Evolutionary conservation across 2,113 vertebrate species (phyloP), one percentile per base, ranked within the genome.

Genomic region (Haplochromis vanheusdeni): DNA sequence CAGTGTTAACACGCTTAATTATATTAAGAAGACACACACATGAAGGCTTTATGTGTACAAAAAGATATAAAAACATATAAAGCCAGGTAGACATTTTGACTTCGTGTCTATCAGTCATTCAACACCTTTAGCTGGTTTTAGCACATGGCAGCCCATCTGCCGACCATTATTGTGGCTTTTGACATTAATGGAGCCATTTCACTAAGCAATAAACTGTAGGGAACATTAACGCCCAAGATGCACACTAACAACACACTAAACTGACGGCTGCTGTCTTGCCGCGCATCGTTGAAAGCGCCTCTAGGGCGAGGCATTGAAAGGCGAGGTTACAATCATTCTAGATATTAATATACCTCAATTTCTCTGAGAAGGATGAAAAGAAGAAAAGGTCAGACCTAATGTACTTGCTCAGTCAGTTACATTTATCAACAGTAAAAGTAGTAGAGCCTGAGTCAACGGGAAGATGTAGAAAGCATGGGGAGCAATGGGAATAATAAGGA

Each of bases 181-280:
- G 68, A 85, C 86, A 79, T 87, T 95, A 94, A 94, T 91, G 75
- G 92, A 93, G 86, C 86, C 88, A 88, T 95, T 93, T 92, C 79
- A 73, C 79, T 80, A 62, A 89, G 88, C 89, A 90, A 89, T 89
- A 92, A 92, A 92, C 88, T 84, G 92, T 65, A 88, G 84, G 80
- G 85, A 88, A 94, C 92, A 91, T 94, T 93, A 94, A 87, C 80
- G 23, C 37, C 87, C n/a, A 26, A 86, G 91, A 93, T 79, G 91
- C 82, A 55, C 89, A 83, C 89, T 88, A 85, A 89, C 84, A 92
- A 91, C 87, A 84, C 77, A 55, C 80, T 80, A 62, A 91, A 92
- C 70, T 86, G 93, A 94, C 75, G 80, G 89, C 35, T 54, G 81
- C 65, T 42, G 79, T 86, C 68, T 58, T 89, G 90, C 86, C 9